A percentile compares a stretch with the other conserved stretches of the same genome.
phyloP scores from a whole-genome alignment of 2,888 invertebrate species.

The Dexiosoma caninum region DNA sequence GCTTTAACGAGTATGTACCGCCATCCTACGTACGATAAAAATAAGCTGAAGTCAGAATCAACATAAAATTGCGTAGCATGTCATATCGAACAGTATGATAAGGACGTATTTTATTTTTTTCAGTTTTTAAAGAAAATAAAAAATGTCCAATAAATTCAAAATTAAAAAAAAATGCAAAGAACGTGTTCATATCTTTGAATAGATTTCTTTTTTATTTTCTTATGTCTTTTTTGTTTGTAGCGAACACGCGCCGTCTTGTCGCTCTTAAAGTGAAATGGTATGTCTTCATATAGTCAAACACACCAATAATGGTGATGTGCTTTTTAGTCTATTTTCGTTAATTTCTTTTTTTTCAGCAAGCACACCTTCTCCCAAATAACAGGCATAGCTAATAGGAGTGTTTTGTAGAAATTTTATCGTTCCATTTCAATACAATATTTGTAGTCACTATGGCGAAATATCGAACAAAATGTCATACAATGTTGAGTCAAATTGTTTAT shows the following conservation, averaged over 20 bases:
- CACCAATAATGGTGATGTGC: background rate
- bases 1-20: constrained; percentile 19
- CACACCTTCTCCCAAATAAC: constrained; percentile 21
- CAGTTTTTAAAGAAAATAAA: background rate
- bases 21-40: constrained; percentile 33
- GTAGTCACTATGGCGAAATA: background rate
- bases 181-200: constrained; percentile 40
- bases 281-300: constrained; percentile 49
- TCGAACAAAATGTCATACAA: constrained; percentile 20
- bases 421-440: constrained; percentile 22
- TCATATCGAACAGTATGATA: constrained; percentile 52
- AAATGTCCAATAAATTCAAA: constrained; percentile 16
- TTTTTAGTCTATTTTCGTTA: background rate
- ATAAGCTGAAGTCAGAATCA: background rate
- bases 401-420: constrained; percentile 11
- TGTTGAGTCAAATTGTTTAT: constrained; percentile 8
- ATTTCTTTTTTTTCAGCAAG: background rate
- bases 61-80: constrained; percentile 45
- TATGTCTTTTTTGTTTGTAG: constrained; percentile 1
- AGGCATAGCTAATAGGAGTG: background rate
- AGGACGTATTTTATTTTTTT: constrained; percentile 7
- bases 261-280: constrained; percentile 59
- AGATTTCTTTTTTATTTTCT: background rate
- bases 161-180: background rate
- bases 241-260: constrained; percentile 57